phyloP scores from a whole-genome alignment of 2,888 invertebrate genomes.

The Mellilla xanthometata region DNA sequence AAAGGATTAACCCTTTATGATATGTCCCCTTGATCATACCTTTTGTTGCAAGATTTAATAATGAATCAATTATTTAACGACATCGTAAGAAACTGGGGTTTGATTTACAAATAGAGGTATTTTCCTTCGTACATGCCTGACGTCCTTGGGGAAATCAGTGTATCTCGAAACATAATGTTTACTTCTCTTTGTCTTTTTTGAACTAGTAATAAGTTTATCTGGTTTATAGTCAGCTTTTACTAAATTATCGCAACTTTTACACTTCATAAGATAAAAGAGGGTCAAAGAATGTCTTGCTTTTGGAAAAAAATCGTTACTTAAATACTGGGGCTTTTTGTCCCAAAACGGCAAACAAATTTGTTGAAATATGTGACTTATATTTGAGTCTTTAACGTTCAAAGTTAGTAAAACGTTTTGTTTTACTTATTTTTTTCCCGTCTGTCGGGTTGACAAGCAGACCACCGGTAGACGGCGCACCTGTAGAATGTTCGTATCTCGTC shows the following conservation, averaged over 20 bases:
- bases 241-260: constrained; percentile 41
- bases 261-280: constrained; percentile 41
- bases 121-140: constrained; percentile 31
- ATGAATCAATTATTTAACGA: not conserved
- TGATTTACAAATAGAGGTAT: not conserved
- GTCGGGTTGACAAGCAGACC: constrained; percentile 62
- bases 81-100: not conserved
- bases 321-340: constrained; percentile 47
- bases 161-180: not conserved
- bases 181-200: too few species aligned
- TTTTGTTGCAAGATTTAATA: not conserved
- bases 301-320: constrained; percentile 44
- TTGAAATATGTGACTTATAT: not conserved
- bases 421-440: constrained; percentile 27
- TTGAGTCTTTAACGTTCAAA: constrained; percentile 37
- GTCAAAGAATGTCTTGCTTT: constrained; percentile 34
- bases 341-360: not conserved
- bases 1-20: constrained; percentile 3
- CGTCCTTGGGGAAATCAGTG: constrained; percentile 61
- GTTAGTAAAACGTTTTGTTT: constrained; percentile 18
- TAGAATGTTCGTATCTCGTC: constrained; percentile 72
- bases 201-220: constrained; percentile 20
- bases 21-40: not conserved
- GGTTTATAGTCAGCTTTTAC: constrained; percentile 19
- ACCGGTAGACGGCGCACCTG: constrained; percentile 72